Base-by-base conservation (phyloP, 2,888 invertebrate genomes). In the Lepidocyrtinus sp. region DNA sequence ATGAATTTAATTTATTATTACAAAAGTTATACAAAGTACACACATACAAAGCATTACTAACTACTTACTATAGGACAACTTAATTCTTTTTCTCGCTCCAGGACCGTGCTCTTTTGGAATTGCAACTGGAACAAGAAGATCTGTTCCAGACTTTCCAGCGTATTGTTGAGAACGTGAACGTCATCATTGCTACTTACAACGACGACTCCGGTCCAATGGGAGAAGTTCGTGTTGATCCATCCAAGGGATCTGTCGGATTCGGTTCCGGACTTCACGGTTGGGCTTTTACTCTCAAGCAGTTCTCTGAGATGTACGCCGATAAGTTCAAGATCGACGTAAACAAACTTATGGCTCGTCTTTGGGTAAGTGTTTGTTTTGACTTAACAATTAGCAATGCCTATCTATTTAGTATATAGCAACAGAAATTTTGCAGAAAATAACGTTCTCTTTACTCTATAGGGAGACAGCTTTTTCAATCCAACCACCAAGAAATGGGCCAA, bases 281-380 rank as follows among this genome's bases (percentile, higher is more conserved):
- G 99, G 99, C 99, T 69, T 99, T 99, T 90, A 99, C 99, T 84
- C 92, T 99, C 86, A 99, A 99, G 91, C 99, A 99, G 91, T 99
- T 99, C 91, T 92, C 99, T 65, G 98, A 99, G 90, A 97, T 99
- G 95, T 99, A 99, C 89, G 95, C 98, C 36, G 96, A 96, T 89
- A 99, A 99, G 91, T 99, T 99, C 93, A 97, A 98, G 91, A 96
- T 98, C 86, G 97, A 98, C 90, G 94, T 94, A 69, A 95, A 94
- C 87, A 99, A 99, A 90, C 93, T 99, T 88, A 99, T 99, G 99
- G 97, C 95, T 91, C 91, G 91, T 89, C 90, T 96, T 81, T 99
- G 99, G 99, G n/a, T n/a, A n/a, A n/a, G n/a, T n/a, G n/a, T n/a
- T n/a, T n/a, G n/a, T n/a, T n/a, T n/a, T n/a, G n/a, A n/a, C n/a